Evolutionary conservation across 2,888 invertebrate genomes (phyloP), one percentile per base, ranked within the genome.

Genomic region (Rambutsinella grinnellia): DNA sequence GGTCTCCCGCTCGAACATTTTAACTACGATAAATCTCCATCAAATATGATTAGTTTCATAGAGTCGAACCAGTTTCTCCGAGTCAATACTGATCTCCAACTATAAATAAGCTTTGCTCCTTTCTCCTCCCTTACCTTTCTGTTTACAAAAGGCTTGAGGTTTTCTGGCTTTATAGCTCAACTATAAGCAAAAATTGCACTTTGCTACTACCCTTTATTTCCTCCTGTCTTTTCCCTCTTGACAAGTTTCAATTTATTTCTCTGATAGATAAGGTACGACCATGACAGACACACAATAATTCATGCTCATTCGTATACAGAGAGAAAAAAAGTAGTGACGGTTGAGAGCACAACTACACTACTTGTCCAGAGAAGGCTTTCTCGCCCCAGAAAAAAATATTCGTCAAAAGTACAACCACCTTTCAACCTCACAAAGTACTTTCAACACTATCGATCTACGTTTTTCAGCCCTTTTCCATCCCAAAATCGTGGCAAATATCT

Each of bases 181-280:
- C n/a, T n/a, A n/a, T n/a, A n/a, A n/a, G n/a, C n/a, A n/a, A n/a
- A n/a, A n/a, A n/a, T n/a, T n/a, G n/a, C n/a, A n/a, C n/a, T 36
- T 36, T 36, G 36, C 36, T 17, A 54, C 17, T 54, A 54, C 17
- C 54, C 54, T 54, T 54, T 54, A 54, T 54, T 54, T 54, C 54
- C 54, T 15, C 21, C 54, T 54, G 54, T 54, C 54, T 54, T 23
- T 54, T 23, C 6, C n/a, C 23, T 54, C 3, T 54, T 54, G 54
- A 54, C 54, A 54, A 54, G 54, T 17, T 54, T 54, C 54, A 54
- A 54, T 54, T 54, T 54, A 54, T 54, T 54, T 36, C 5, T 5
- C 8, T 54, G 19, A 54, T 54, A 54, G 54, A 54, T 36, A 36
- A 36, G 36, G 36, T 36, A 36, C 6, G 36, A 36, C 36, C 5